A percentile compares a stretch with the other conserved stretches of the same genome.
phyloP scores from a whole-genome alignment of 2,888 invertebrate species.

The Dasypogon diadema region DNA sequence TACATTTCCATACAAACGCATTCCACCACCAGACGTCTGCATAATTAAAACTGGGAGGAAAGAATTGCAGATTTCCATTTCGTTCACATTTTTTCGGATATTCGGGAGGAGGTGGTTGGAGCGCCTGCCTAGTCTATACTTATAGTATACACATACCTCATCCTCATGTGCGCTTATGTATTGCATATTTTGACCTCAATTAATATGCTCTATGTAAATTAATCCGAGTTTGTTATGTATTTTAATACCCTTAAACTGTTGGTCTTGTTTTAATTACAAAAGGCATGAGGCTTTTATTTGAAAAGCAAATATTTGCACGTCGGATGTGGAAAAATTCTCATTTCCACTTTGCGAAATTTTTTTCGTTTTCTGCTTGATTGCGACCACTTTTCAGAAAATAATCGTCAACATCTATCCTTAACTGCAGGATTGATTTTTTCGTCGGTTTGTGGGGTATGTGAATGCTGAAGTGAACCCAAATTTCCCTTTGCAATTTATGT shows the following conservation, averaged over 20 bases:
- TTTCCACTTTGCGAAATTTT: no score
- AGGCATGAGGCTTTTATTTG: no score
- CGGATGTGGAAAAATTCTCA: no score
- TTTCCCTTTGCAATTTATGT: no score
- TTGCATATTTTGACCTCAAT: neutral
- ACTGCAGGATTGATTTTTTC: no score
- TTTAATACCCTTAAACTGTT: neutral
- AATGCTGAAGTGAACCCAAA: no score
- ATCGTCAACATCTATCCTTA: no score
- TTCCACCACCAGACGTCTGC: conserved; percentile 10
- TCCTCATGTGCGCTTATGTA: neutral
- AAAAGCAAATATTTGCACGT: no score
- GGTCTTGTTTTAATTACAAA: no score
- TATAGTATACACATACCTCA: neutral
- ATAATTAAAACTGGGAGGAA: conserved; percentile 9
- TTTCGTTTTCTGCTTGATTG: no score
- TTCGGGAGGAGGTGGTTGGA: neutral
- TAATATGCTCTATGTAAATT: neutral
- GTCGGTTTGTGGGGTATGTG: no score
- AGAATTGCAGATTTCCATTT: neutral
- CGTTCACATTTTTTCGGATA: neutral
- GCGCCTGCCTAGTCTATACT: neutral
- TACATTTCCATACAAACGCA: conserved; percentile 28
- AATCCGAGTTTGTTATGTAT: neutral
- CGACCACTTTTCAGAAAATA: no score